These are phyloP conservation scores for Coenobita brevimanus DNA, from an alignment of 1,140 invertebrate genomes.

Conservation along the genomic window DNA sequence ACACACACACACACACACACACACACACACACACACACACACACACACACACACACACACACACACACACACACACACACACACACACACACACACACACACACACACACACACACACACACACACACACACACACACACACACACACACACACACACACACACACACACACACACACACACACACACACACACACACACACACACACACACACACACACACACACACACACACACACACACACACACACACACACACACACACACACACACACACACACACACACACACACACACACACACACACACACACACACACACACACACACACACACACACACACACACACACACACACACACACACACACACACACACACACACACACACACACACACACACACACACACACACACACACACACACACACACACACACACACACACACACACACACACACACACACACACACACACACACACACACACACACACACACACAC, in stretches of 20 bases:
- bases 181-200: background rate
- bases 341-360: background rate
- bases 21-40: no score
- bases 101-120: background rate
- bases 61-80: no score
- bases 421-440: slow-evolving; percentile 22
- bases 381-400: slow-evolving; percentile 7
- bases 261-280: background rate
- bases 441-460: slow-evolving; percentile 22
- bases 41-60: no score
- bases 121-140: background rate
- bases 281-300: background rate
- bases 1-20: no score
- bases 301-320: slow-evolving; percentile 31
- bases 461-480: slow-evolving; percentile 11
- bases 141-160: background rate
- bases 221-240: background rate
- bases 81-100: background rate
- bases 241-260: background rate
- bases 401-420: background rate
- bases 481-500: slow-evolving; percentile 26
- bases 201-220: background rate
- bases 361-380: background rate
- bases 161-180: background rate
- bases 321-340: slow-evolving; percentile 24